phyloP scores from a whole-genome alignment of 2,797 vertebrate species.

The Hoplostethus mediterraneus region DNA sequence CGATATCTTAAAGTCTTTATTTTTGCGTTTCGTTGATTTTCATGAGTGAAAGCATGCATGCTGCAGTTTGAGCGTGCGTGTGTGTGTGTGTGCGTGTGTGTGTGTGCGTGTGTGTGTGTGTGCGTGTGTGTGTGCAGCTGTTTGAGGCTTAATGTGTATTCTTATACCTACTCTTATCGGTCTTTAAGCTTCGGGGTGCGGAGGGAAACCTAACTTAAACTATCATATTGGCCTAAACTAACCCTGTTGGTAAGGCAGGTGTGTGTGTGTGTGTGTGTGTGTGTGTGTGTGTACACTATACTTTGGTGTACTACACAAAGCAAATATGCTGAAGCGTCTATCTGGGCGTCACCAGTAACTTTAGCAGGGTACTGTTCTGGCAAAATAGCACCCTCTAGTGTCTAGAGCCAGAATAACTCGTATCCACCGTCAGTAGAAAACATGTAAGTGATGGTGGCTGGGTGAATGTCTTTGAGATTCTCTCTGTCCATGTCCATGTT shows the following conservation, averaged over 20 bases:
- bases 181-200: constrained; percentile 58
- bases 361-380: constrained; percentile 21
- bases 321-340: constrained; percentile 52
- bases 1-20: constrained; percentile 27
- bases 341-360: constrained; percentile 15
- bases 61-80: constrained; percentile 9
- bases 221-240: constrained; percentile 49
- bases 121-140: constrained; percentile 22
- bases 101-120: constrained; percentile 13
- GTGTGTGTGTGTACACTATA: constrained; percentile 35
- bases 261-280: constrained; percentile 46
- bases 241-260: constrained; percentile 64
- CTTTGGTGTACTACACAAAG: constrained; percentile 16
- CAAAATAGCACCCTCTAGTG: constrained; percentile 30
- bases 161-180: constrained; percentile 46
- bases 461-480: constrained; percentile 28
- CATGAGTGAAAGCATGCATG: constrained; percentile 54
- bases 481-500: constrained; percentile 11
- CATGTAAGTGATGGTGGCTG: constrained; percentile 16
- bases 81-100: constrained; percentile 8
- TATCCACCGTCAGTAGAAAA: constrained; percentile 20
- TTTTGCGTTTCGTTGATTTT: constrained; percentile 12
- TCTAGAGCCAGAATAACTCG: constrained; percentile 1
- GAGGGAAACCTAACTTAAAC: constrained; percentile 58
- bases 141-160: constrained; percentile 45